These are phyloP conservation scores for Hybognathus amarus DNA, from an alignment of 2,797 vertebrate genomes.

Conservation along the genomic window DNA sequence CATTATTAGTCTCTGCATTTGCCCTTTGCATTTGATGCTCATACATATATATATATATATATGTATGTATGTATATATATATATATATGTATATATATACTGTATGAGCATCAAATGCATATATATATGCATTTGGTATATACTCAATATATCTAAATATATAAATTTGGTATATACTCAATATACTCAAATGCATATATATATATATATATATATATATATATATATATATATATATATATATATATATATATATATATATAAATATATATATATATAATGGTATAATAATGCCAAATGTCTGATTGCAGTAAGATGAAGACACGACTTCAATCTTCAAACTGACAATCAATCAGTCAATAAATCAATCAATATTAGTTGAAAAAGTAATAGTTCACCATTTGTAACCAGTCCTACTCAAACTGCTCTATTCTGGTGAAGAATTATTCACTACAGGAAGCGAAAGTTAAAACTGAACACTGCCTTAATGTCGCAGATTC, in stretches of 20 bases:
- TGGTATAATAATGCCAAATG: not conserved
- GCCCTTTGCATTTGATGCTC: slow-evolving; percentile 13
- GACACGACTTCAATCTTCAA: not conserved
- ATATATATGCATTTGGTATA: no score
- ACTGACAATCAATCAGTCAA: not conserved
- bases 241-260: no score
- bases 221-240: no score
- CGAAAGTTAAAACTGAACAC: not conserved
- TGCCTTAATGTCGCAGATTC: not conserved
- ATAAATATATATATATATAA: not conserved
- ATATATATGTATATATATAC: no score
- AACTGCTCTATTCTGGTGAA: not conserved
- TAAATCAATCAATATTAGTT: not conserved
- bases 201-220: no score
- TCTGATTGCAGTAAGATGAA: not conserved
- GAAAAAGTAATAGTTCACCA: not conserved
- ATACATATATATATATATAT: not conserved
- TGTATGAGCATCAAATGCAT: no score
- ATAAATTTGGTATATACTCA: no score
- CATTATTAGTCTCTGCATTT: not conserved
- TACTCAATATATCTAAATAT: no score
- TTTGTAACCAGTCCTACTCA: no score
- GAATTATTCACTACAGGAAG: not conserved
- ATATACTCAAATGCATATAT: no score
- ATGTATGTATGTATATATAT: no score